Evolutionary conservation across 2,113 vertebrate species (phyloP).

Genomic region (Tetrax tetrax): DNA sequence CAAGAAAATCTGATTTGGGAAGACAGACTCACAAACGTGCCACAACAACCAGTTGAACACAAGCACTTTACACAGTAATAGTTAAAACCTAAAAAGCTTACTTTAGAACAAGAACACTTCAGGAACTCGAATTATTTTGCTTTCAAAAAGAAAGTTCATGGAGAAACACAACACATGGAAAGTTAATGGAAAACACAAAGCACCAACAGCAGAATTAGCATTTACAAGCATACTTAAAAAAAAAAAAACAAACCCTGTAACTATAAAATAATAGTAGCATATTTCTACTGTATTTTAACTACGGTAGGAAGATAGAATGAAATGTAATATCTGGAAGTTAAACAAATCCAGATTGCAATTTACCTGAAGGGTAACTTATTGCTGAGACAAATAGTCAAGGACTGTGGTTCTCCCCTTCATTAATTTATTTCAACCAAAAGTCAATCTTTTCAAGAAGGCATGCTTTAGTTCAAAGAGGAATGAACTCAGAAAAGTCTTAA

Average conservation of each 20-base stretch:
- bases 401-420: not conserved
- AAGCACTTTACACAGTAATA: not conserved
- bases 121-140: not conserved
- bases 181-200: not conserved
- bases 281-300: not conserved
- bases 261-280: not conserved
- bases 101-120: not conserved
- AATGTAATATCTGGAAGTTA: not conserved
- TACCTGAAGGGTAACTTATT: not conserved
- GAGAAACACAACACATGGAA: not conserved
- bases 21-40: not conserved
- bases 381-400: not conserved
- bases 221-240: not conserved
- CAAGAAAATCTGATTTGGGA: not conserved
- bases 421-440: not conserved
- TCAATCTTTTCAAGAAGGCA: not conserved
- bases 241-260: rapidly evolving
- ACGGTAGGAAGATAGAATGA: not conserved
- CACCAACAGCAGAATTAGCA: not conserved
- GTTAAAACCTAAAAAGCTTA: not conserved
- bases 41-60: not conserved
- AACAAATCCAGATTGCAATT: not conserved
- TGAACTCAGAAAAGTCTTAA: not conserved
- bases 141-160: not conserved
- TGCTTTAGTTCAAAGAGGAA: not conserved